These are phyloP conservation scores for Amphipoea lucens DNA, from an alignment of 2,888 invertebrate species.

Conservation along the genomic window DNA sequence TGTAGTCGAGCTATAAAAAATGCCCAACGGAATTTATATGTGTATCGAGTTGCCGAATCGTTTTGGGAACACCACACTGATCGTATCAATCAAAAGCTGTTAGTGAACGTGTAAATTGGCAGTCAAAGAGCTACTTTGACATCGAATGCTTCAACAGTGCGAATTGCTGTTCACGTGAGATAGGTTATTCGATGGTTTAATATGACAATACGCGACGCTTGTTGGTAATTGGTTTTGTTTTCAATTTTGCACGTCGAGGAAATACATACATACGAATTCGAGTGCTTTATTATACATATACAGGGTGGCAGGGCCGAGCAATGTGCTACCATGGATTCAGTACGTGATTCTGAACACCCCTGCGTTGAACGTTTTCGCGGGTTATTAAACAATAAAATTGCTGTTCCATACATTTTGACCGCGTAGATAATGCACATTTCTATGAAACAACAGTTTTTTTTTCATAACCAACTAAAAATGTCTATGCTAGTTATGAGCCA, in stretches of 20 bases:
- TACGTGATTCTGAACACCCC: neutral
- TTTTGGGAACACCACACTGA: conserved; percentile 70
- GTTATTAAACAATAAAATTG: neutral
- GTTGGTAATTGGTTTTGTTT: conserved; percentile 11
- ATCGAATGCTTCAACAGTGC: conserved; percentile 48
- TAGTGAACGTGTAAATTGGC: conserved; percentile 53
- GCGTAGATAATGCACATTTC: neutral
- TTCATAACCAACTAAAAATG: neutral
- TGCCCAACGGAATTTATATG: conserved; percentile 30
- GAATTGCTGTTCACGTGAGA: conserved; percentile 30
- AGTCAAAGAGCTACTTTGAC: conserved; percentile 39
- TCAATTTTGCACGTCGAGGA: neutral
- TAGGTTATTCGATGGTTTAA: conserved; percentile 5
- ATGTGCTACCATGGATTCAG: neutral
- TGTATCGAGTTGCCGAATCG: conserved; percentile 21
- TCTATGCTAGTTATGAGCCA: neutral
- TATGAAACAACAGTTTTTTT: neutral
- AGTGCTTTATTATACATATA: too few species aligned
- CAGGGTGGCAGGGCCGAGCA: neutral
- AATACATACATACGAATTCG: neutral
- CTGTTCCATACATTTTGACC: neutral
- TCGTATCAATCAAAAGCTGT: conserved; percentile 45
- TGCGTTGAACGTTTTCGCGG: neutral
- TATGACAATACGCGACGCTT: neutral
- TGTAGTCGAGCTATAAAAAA: conserved; percentile 68